Base-by-base conservation (phyloP, 2,797 vertebrate species). In the Gobio occitaniae region DNA sequence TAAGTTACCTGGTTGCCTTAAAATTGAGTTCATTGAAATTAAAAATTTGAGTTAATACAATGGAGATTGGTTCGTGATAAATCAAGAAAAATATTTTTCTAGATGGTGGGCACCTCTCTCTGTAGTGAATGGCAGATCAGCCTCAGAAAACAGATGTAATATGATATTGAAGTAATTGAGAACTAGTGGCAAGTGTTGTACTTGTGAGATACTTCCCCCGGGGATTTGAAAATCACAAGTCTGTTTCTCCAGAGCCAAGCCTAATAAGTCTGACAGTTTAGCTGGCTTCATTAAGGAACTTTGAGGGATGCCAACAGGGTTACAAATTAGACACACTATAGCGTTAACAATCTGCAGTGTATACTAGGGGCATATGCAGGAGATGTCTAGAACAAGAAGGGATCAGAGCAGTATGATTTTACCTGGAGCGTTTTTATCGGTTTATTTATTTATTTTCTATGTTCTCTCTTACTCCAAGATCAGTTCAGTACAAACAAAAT, bases 231-330 rank as follows among this genome's bases (percentile, higher is more conserved):
- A 87, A 86, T 81, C 75, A 80, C 63, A 84, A 86, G 71, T 32
- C 71, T 86, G 84, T 84, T 80, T 82, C 79, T 80, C 71, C 32
- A 74, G 50, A 78, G 78, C 61, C 54, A 65, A 82, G 68, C 80
- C 78, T 87, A 90, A 86, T 88, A 87, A 77, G 75, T 54, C 80
- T 84, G 81, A 87, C 89, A 87, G 78, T 90, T 87, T 63, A 86
- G 75, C 66, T 84, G 83, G 79, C 41, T 75, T 86, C 72, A 61
- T 69, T 77, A 82, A 82, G 74, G 83, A 88, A 81, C 76, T 85
- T 47, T 84, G 71, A 87, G 85, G 63, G 72, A 44, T 76, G 80
- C 69, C 69, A 85, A 80, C 52, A 84, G 66, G 72, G 76, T 79
- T 16, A 87, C 82, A 87, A 87, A 84, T 86, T 82, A 82, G 84